These are phyloP conservation scores for Chrysomallon squamiferum DNA, from an alignment of 1,140 invertebrate species.

Conservation along the genomic window DNA sequence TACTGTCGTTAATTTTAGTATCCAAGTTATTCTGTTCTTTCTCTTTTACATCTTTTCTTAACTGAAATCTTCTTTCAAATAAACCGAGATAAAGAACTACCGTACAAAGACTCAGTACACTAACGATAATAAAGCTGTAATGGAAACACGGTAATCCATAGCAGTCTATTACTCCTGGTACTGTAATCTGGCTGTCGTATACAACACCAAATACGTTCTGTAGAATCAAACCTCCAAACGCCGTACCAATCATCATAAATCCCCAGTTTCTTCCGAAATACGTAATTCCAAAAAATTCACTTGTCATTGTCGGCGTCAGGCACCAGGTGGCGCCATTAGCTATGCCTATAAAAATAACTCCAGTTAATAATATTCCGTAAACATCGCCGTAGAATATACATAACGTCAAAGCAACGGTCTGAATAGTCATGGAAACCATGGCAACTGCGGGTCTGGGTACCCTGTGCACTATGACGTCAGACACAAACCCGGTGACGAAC, in stretches of 20 bases:
- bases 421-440: constrained; percentile 32
- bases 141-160: constrained; percentile 41
- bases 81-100: constrained; percentile 39
- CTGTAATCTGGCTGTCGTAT: constrained; percentile 37
- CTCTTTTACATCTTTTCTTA: background rate
- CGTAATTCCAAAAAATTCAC: constrained; percentile 49
- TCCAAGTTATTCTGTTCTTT: background rate
- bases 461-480: constrained; percentile 37
- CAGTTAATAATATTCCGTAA: constrained; percentile 31
- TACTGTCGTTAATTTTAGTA: background rate
- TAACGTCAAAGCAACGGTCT: constrained; percentile 33
- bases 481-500: constrained; percentile 40
- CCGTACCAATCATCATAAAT: constrained; percentile 46
- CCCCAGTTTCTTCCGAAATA: constrained; percentile 54
- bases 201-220: constrained; percentile 42
- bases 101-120: constrained; percentile 37
- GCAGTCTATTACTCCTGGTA: constrained; percentile 30
- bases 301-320: constrained; percentile 50
- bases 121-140: constrained; percentile 40
- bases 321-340: constrained; percentile 54
- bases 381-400: constrained; percentile 40
- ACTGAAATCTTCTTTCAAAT: constrained; percentile 17
- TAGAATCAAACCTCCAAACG: constrained; percentile 37
- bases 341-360: constrained; percentile 38
- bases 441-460: constrained; percentile 36